Percentiles rank a stretch among this genome's conserved stretches.
phyloP scores from a whole-genome alignment of 2,797 vertebrate species.

The Oreochromis grahami region DNA sequence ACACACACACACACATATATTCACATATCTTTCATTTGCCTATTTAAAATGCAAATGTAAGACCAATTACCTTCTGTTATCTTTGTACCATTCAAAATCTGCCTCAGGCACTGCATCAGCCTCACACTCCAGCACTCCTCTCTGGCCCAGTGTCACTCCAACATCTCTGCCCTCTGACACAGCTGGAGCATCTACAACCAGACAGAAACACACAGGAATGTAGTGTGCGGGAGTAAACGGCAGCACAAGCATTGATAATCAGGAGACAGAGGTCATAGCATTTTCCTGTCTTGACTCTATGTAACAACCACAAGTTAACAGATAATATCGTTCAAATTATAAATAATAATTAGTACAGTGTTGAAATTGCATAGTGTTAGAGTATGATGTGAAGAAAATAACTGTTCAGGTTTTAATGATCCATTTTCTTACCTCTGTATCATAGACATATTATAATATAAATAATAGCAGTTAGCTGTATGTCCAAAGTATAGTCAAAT shows the following conservation, averaged over 20 bases:
- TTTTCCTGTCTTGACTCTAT: background rate
- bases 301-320: background rate
- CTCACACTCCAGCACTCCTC: constrained; percentile 90
- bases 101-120: constrained; percentile 89
- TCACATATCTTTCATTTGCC: background rate
- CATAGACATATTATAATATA: background rate
- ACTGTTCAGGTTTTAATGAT: background rate
- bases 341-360: background rate
- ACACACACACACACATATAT: background rate
- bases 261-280: background rate
- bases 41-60: background rate
- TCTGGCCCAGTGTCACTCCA: constrained; percentile 88
- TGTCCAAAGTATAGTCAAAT: background rate
- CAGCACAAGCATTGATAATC: background rate
- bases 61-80: constrained; percentile 86
- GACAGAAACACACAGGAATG: background rate
- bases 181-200: constrained; percentile 83
- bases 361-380: background rate
- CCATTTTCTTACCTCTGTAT: background rate
- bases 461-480: background rate
- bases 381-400: background rate
- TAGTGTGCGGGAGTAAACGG: background rate
- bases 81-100: constrained; percentile 96
- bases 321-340: background rate
- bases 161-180: constrained; percentile 92